Percentiles rank a stretch among this genome's conserved stretches.
Evolutionary conservation across 2,113 vertebrate species (phyloP).

Genomic region (Crotalus tigris): DNA sequence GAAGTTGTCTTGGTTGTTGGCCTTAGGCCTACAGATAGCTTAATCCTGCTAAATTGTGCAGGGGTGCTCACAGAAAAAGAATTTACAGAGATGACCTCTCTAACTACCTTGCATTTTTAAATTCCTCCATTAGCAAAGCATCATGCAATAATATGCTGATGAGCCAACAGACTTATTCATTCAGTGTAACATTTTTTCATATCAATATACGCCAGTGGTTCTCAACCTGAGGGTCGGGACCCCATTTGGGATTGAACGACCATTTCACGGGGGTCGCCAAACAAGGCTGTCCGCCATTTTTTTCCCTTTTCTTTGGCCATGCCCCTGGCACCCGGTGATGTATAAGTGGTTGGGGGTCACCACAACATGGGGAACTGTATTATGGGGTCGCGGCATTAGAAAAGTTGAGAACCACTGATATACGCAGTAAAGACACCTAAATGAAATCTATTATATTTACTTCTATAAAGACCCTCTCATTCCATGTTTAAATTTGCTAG

Average conservation of each 20-base stretch:
- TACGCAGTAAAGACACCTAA: background rate
- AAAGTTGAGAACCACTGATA: no score
- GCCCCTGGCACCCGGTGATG: no score
- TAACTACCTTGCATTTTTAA: background rate
- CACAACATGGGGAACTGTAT: no score
- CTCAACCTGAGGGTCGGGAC: no score
- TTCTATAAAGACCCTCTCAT: slow-evolving; percentile 31
- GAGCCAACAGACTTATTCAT: background rate
- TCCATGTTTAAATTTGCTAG: slow-evolving; percentile 11
- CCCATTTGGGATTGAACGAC: no score
- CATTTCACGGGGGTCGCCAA: no score
- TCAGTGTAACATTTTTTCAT: background rate
- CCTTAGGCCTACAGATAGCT: background rate
- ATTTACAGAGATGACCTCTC: no score
- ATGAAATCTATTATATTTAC: background rate
- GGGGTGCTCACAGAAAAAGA: background rate
- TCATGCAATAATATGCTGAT: background rate
- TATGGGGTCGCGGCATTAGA: no score
- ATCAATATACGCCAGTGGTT: background rate
- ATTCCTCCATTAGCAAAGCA: background rate
- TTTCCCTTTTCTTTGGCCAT: no score
- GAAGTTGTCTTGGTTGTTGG: background rate
- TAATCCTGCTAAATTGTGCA: background rate
- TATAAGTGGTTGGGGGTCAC: no score
- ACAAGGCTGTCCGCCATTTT: no score